Evolutionary conservation across 2,888 invertebrate genomes (phyloP).

Genomic region (Fabriciana adippe): DNA sequence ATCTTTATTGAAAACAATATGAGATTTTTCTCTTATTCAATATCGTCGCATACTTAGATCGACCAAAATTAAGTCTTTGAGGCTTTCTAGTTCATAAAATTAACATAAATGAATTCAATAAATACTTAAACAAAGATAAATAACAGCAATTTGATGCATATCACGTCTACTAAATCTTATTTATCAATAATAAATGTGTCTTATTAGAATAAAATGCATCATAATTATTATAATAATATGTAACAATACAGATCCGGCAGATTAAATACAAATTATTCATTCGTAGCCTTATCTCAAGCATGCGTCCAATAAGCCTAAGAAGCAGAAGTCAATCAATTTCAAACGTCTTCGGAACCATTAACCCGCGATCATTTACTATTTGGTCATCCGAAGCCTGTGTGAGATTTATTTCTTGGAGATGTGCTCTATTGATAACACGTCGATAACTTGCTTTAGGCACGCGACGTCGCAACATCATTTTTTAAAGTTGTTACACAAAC

Average conservation of each 20-base stretch:
- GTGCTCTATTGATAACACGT: constrained; percentile 69
- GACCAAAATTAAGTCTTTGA: too few species aligned
- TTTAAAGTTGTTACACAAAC: constrained; percentile 24
- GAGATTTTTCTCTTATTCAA: too few species aligned
- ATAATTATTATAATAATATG: constrained; percentile 28
- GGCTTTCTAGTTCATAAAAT: too few species aligned
- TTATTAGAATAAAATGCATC: constrained; percentile 19
- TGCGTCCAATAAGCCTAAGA: constrained; percentile 39
- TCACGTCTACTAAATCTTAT: constrained; percentile 19
- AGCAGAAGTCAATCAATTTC: constrained; percentile 65
- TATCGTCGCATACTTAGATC: too few species aligned
- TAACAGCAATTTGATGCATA: background rate
- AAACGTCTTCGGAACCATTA: constrained; percentile 72
- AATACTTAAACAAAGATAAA: too few species aligned
- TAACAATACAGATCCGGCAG: constrained; percentile 35
- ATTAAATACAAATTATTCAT: constrained; percentile 55
- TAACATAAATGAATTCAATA: too few species aligned
- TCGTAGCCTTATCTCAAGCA: constrained; percentile 40
- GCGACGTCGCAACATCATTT: constrained; percentile 52
- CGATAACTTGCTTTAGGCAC: constrained; percentile 74
- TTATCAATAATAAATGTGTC: constrained; percentile 20
- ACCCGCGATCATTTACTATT: constrained; percentile 65
- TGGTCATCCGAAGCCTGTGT: constrained; percentile 51
- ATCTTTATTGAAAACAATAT: too few species aligned
- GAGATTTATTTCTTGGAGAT: constrained; percentile 76